A percentile compares a stretch with the other conserved stretches of the same genome.
phyloP scores from a whole-genome alignment of 2,888 invertebrate species.

The Habrosyne pyritoides region DNA sequence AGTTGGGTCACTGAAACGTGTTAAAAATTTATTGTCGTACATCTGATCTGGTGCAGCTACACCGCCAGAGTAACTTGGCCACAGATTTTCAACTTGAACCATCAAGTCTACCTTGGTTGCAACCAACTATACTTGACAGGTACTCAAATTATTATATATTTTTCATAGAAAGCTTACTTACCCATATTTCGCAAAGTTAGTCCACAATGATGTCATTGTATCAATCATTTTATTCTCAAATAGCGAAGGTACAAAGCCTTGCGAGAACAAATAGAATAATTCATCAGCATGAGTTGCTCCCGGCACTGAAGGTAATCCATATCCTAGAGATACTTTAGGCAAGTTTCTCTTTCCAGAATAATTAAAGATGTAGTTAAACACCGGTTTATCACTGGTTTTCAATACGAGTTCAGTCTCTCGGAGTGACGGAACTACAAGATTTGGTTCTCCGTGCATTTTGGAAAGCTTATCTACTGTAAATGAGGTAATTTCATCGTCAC shows the following conservation, averaged over 20 bases:
- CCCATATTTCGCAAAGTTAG: conserved; percentile 72
- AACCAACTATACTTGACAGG: too few species aligned
- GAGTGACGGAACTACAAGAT: conserved; percentile 47
- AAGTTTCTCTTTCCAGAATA: conserved; percentile 59
- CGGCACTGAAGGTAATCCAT: conserved; percentile 26
- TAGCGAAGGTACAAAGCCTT: conserved; percentile 36
- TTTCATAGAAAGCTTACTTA: conserved; percentile 26
- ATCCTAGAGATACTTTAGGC: conserved; percentile 37
- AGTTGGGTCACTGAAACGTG: conserved; percentile 65
- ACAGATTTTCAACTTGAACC: too few species aligned
- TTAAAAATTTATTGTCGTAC: too few species aligned
- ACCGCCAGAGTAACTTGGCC: too few species aligned
- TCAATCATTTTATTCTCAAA: conserved; percentile 61
- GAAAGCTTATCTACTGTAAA: conserved; percentile 54
- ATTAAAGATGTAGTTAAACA: conserved; percentile 60
- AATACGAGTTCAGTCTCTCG: conserved; percentile 57
- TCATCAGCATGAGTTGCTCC: conserved; percentile 70
- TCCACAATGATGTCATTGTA: conserved; percentile 62
- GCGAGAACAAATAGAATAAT: conserved; percentile 66
- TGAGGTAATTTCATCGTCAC: conserved; percentile 49
- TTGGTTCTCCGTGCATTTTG: conserved; percentile 53
- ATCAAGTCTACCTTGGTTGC: too few species aligned
- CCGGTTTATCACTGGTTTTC: conserved; percentile 44
- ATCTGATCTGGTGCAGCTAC: too few species aligned
- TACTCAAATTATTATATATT: too few species aligned